These are phyloP conservation scores for Mus pahari DNA, from an alignment of 2,113 vertebrate genomes.

Conservation along the genomic window DNA sequence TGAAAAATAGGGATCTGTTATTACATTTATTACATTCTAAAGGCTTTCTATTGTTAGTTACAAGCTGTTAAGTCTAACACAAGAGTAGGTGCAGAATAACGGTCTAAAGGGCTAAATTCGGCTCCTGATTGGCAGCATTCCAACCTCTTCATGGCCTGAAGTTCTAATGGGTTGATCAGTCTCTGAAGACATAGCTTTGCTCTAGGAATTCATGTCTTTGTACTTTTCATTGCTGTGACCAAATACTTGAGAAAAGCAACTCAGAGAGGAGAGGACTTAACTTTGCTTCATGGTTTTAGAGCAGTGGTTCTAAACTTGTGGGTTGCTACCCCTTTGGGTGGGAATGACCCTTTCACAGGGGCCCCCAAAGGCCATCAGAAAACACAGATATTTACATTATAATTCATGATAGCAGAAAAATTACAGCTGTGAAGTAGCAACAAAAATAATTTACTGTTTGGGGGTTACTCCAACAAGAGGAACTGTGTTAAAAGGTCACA, in stretches of 20 bases:
- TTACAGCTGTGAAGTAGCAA: not conserved
- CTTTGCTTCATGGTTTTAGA: not conserved
- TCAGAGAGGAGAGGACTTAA: not conserved
- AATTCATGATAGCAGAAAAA: not conserved
- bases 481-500: not conserved
- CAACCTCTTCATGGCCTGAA: not conserved
- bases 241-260: not conserved
- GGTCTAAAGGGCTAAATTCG: not conserved
- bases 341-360: not conserved
- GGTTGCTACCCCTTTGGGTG: not conserved
- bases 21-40: not conserved
- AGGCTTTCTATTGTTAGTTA: not conserved
- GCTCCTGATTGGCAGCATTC: not conserved
- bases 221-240: not conserved
- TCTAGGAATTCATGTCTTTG: not conserved
- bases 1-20: not conserved
- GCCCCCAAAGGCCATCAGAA: not conserved
- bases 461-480: not conserved
- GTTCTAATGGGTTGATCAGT: not conserved
- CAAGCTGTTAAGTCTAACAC: not conserved
- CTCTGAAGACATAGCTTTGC: not conserved
- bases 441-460: not conserved
- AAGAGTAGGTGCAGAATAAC: not conserved
- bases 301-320: not conserved
- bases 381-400: not conserved